These are phyloP conservation scores for western clawed frog (Xenopus tropicalis) DNA, from an alignment of 2,113 vertebrate genomes.

Conservation along the genomic window DNA sequence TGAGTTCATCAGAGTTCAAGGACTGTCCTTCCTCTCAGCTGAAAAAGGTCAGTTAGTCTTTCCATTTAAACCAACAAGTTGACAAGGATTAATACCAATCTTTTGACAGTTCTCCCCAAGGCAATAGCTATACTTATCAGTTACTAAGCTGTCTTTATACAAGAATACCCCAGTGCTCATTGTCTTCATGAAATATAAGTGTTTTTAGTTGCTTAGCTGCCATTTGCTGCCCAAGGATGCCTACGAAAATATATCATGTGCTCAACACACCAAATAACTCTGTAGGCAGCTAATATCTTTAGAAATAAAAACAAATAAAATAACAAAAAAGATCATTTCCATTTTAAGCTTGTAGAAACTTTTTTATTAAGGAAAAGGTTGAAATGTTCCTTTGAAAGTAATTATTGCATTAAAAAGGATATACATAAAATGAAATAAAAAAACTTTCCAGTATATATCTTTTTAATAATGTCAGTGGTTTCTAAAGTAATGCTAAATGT, in stretches of 20 bases:
- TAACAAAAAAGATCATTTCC: too few species aligned
- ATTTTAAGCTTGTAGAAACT: too few species aligned
- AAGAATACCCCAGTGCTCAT: constrained; percentile 36
- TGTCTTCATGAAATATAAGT: constrained; percentile 38
- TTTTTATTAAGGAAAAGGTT: too few species aligned
- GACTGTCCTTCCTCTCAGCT: constrained; percentile 14
- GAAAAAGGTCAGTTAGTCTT: constrained; percentile 9
- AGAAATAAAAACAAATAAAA: too few species aligned
- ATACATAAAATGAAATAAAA: too few species aligned
- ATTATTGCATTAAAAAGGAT: too few species aligned
- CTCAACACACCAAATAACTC: neutral
- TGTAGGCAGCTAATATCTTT: too few species aligned
- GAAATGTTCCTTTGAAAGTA: too few species aligned
- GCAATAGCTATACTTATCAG: constrained; percentile 28
- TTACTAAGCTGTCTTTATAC: constrained; percentile 28
- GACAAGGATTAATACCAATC: constrained; percentile 31
- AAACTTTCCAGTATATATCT: too few species aligned
- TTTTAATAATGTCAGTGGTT: too few species aligned
- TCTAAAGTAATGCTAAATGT: too few species aligned
- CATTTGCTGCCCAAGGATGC: constrained; percentile 19
- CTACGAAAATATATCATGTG: constrained; percentile 21
- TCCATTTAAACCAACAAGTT: constrained; percentile 14
- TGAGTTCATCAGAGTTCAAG: constrained; percentile 16
- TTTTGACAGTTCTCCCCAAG: constrained; percentile 18
- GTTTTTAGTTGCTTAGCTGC: constrained; percentile 4